Evolutionary conservation across 2,797 vertebrate genomes (phyloP).

Genomic region (Fistularia commersonii): DNA sequence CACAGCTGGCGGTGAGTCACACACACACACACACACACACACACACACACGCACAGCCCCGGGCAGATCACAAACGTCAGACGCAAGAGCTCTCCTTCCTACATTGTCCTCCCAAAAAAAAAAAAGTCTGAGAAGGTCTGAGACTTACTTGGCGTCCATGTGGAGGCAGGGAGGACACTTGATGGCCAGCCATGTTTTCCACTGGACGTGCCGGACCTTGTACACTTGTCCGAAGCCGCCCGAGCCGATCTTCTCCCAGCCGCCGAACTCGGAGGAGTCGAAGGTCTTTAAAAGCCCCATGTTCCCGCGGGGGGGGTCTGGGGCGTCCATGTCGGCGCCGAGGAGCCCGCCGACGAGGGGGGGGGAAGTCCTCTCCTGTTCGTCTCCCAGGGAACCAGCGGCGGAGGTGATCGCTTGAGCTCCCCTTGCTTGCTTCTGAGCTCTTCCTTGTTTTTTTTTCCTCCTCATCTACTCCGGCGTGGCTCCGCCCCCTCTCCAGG

Average conservation of each 20-base stretch:
- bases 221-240: conserved; percentile 98
- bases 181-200: conserved; percentile 98
- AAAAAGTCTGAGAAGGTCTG: background rate
- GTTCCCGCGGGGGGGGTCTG: conserved; percentile 75
- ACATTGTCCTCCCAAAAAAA: too few relatives aligned
- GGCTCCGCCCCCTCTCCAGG: conserved; percentile 72
- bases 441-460: conserved; percentile 72
- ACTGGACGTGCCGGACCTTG: conserved; percentile 93
- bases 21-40: too few relatives aligned
- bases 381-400: too few relatives aligned
- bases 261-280: conserved; percentile 85
- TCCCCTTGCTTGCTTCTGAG: conserved; percentile 53
- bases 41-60: too few relatives aligned
- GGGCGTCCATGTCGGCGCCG: conserved; percentile 79
- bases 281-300: conserved; percentile 92
- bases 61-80: too few relatives aligned
- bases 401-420: too few relatives aligned
- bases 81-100: too few relatives aligned
- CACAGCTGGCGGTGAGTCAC: too few relatives aligned
- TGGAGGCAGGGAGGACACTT: conserved; percentile 96
- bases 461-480: conserved; percentile 44
- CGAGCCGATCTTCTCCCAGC: conserved; percentile 96
- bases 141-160: conserved; percentile 93
- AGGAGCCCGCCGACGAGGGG: conserved; percentile 40
- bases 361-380: too few relatives aligned